phyloP scores from a whole-genome alignment of 2,888 invertebrate species.

The Craniophora ligustri region DNA sequence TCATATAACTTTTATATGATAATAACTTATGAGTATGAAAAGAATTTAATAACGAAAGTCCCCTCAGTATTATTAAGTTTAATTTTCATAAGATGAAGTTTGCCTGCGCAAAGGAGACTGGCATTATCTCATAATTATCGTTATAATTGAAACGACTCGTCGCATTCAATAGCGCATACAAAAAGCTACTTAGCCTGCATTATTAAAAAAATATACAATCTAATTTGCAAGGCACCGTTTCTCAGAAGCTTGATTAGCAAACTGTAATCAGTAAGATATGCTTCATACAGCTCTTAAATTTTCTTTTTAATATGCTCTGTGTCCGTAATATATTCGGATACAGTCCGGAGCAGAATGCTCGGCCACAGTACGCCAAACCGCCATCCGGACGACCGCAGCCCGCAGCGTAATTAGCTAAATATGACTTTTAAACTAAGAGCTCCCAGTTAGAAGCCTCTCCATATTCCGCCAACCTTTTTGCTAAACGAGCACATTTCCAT shows the following conservation, averaged over 20 bases:
- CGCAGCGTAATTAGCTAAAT: slow-evolving; percentile 83
- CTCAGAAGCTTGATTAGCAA: slow-evolving; percentile 45
- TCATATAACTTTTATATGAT: too few species aligned
- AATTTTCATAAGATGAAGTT: not conserved
- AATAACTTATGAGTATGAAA: too few species aligned
- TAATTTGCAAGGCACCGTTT: slow-evolving; percentile 42
- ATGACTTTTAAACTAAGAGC: slow-evolving; percentile 83
- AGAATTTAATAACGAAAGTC: too few species aligned
- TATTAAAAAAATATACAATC: slow-evolving; percentile 26
- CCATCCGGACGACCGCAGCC: slow-evolving; percentile 67
- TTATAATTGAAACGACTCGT: slow-evolving; percentile 10
- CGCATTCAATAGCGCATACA: slow-evolving; percentile 24
- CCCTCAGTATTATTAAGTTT: too few species aligned
- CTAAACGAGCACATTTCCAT: slow-evolving; percentile 70
- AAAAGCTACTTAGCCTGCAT: slow-evolving; percentile 12
- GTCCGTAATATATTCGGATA: slow-evolving; percentile 67
- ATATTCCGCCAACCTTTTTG: slow-evolving; percentile 72
- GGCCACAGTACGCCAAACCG: slow-evolving; percentile 63
- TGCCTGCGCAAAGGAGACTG: not conserved
- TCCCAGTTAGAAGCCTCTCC: slow-evolving; percentile 68
- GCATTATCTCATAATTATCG: slow-evolving; percentile 11
- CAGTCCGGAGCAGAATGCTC: slow-evolving; percentile 65
- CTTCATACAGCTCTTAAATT: slow-evolving; percentile 53
- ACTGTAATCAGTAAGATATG: slow-evolving; percentile 55
- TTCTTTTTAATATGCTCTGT: slow-evolving; percentile 56